phyloP scores from a whole-genome alignment of 2,888 invertebrate genomes.

The Napeogenes inachia region DNA sequence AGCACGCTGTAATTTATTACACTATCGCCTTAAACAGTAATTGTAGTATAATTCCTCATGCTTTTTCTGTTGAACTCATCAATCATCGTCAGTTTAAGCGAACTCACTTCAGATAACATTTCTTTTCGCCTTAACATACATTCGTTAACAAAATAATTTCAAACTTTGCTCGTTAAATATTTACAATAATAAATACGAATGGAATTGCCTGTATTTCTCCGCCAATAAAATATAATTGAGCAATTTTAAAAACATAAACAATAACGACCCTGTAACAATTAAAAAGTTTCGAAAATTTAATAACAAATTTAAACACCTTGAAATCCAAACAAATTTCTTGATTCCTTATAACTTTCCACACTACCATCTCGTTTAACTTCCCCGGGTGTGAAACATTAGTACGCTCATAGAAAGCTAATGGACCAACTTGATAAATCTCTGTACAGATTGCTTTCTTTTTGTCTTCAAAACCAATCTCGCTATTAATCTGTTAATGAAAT shows the following conservation, averaged over 20 bases:
- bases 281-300: conserved; percentile 4
- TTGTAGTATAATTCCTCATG: conserved; percentile 40
- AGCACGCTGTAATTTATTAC: conserved; percentile 52
- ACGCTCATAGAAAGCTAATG: conserved; percentile 3
- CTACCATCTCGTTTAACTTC: conserved; percentile 3
- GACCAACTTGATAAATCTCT: conserved; percentile 23
- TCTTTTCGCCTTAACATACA: conserved; percentile 3
- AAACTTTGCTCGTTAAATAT: background rate
- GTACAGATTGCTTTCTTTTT: conserved; percentile 35
- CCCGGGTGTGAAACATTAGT: background rate
- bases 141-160: background rate
- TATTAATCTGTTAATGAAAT: conserved; percentile 67
- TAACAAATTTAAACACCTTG: too few relatives aligned
- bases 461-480: conserved; percentile 48
- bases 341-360: background rate
- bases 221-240: conserved; percentile 13
- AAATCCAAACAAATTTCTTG: background rate
- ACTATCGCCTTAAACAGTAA: conserved; percentile 35
- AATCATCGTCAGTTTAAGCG: conserved; percentile 29
- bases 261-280: conserved; percentile 5
- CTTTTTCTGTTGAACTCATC: conserved; percentile 30
- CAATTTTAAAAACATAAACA: conserved; percentile 12
- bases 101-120: conserved; percentile 14
- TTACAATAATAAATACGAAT: background rate
- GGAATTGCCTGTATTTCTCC: conserved; percentile 14